Evolutionary conservation across 23 tunicate species (phyloP).

Genomic region (Styela plicata): DNA sequence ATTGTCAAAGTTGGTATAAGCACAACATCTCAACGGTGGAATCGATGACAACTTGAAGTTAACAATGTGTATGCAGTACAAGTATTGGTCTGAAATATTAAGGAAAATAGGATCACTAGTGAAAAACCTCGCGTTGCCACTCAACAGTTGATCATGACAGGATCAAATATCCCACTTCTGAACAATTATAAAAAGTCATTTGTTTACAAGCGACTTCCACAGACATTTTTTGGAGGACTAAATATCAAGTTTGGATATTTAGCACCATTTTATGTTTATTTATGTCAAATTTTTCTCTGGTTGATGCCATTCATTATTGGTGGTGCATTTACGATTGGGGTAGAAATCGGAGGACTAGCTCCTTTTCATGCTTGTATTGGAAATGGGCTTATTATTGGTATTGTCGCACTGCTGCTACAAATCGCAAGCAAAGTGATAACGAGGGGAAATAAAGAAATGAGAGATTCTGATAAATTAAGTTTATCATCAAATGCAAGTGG

Average conservation of each 20-base stretch:
- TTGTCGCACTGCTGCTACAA: slow-evolving; percentile 40
- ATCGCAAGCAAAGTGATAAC: background rate
- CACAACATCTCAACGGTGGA: no score
- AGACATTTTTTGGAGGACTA: slow-evolving; percentile 71
- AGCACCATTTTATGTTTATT: slow-evolving; percentile 63
- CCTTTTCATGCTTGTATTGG: slow-evolving; percentile 14
- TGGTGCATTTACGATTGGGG: slow-evolving; percentile 39
- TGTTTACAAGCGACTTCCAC: slow-evolving; percentile 57
- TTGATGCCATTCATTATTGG: slow-evolving; percentile 53
- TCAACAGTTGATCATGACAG: no score
- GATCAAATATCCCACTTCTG: slow-evolving; percentile 46
- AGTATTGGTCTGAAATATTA: no score
- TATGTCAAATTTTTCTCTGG: slow-evolving; percentile 55
- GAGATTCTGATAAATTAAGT: background rate
- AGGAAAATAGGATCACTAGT: no score
- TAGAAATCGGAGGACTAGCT: slow-evolving; percentile 41
- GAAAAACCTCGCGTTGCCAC: no score
- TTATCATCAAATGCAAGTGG: background rate
- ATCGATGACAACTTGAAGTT: no score
- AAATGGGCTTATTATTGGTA: slow-evolving; percentile 33
- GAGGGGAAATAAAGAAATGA: background rate
- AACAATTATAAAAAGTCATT: slow-evolving; percentile 60
- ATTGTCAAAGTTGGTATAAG: no score
- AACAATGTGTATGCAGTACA: no score
- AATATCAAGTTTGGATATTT: slow-evolving; percentile 45